phyloP scores from a whole-genome alignment of 1,140 invertebrate species.

The Euglossa dilemma region DNA sequence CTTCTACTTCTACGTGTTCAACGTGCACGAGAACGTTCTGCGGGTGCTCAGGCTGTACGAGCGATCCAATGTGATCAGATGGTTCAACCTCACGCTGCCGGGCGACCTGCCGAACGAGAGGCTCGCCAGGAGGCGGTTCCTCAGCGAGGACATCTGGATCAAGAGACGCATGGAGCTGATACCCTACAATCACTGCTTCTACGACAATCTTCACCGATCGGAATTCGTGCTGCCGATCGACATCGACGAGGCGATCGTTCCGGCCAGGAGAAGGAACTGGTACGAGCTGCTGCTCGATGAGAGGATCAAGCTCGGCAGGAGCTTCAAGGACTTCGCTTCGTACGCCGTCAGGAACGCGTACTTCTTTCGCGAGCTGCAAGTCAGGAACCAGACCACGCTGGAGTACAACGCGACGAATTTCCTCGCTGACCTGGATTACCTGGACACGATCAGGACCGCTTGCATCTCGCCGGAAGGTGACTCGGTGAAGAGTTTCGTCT shows the following conservation, averaged over 20 bases:
- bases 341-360: slow-evolving; percentile 87
- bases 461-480: slow-evolving; percentile 85
- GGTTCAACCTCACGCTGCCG: slow-evolving; percentile 84
- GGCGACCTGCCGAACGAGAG: slow-evolving; percentile 80
- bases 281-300: slow-evolving; percentile 79
- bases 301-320: slow-evolving; percentile 71
- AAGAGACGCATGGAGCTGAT: slow-evolving; percentile 87
- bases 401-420: slow-evolving; percentile 44
- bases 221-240: slow-evolving; percentile 87
- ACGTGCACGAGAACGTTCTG: slow-evolving; percentile 82
- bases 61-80: slow-evolving; percentile 80
- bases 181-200: slow-evolving; percentile 90
- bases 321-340: slow-evolving; percentile 83
- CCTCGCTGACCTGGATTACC: slow-evolving; percentile 77
- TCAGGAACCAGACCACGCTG: slow-evolving; percentile 48
- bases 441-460: slow-evolving; percentile 82
- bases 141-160: slow-evolving; percentile 85
- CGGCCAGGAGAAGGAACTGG: slow-evolving; percentile 84
- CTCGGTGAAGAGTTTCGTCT: slow-evolving; percentile 88
- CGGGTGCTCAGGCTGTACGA: slow-evolving; percentile 84
- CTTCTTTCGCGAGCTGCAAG: slow-evolving; percentile 82
- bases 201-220: slow-evolving; percentile 85
- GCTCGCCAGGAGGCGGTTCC: slow-evolving; percentile 70
- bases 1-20: slow-evolving; percentile 86
- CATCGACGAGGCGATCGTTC: slow-evolving; percentile 88